Conservation (phyloP, 2,797 vertebrate genomes). For the Poecilia gillii region DNA sequence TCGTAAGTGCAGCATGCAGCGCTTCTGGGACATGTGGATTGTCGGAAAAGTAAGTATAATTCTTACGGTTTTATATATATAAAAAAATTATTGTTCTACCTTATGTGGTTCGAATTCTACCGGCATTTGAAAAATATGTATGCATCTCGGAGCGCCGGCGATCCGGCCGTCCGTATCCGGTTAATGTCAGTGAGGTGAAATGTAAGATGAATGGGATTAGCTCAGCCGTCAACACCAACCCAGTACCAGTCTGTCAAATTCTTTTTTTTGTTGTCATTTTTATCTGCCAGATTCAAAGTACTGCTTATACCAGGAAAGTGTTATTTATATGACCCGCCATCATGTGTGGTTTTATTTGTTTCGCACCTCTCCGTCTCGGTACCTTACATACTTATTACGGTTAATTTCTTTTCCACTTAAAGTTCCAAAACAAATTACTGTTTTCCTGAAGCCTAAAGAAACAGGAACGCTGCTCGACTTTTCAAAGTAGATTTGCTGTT, state of each 20-base stretch:
- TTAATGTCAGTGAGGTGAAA: neutral
- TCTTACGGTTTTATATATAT: no score
- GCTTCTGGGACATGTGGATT: no score
- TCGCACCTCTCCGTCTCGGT: neutral
- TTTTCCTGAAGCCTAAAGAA: conserved; percentile 24
- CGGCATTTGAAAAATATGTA: no score
- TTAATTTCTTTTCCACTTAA: conserved; percentile 8
- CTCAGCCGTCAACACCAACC: neutral
- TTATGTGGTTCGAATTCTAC: no score
- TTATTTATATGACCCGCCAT: neutral
- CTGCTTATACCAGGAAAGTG: neutral
- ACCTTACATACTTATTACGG: neutral
- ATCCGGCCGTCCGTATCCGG: no score
- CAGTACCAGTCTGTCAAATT: neutral
- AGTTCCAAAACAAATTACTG: conserved; percentile 43
- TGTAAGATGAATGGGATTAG: neutral
- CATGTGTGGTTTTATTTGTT: neutral
- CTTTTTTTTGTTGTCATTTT: no score
- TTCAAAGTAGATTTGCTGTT: conserved; percentile 51
- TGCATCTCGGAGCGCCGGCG: no score
- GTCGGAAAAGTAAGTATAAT: no score
- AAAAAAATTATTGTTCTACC: no score
- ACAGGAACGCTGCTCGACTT: conserved; percentile 33
- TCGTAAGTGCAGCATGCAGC: no score
- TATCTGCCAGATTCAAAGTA: neutral